Percentiles rank a stretch among this genome's conserved stretches.
These are phyloP conservation scores for Anthonomus grandis DNA, from an alignment of 1,140 invertebrate species.

Conservation along the genomic window DNA sequence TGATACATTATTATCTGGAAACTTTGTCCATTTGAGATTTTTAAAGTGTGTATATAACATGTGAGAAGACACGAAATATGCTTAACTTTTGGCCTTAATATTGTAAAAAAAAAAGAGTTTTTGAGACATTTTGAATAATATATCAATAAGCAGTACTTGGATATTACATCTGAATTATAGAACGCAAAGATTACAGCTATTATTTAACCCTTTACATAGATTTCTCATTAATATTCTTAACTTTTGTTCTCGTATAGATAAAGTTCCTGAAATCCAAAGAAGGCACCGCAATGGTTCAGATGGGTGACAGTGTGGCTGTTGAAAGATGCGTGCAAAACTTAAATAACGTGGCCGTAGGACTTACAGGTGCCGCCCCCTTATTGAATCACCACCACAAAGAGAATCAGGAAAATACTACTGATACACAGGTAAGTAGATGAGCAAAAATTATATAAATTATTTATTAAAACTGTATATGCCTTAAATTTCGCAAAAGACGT, in stretches of 20 bases:
- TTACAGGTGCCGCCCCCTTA: constrained; percentile 49
- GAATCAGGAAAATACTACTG: constrained; percentile 16
- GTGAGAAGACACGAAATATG: no score
- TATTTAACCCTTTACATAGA: no score
- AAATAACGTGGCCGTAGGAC: constrained; percentile 82
- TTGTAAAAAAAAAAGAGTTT: no score
- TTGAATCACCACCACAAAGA: constrained; percentile 34
- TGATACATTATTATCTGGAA: no score
- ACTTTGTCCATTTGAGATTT: no score
- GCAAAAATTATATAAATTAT: background rate
- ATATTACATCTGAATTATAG: no score
- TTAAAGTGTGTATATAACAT: no score
- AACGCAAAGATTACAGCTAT: no score
- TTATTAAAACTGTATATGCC: background rate
- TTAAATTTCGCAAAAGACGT: constrained; percentile 55
- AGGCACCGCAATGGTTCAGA: constrained; percentile 99
- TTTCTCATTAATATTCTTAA: no score
- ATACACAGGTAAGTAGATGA: constrained; percentile 5
- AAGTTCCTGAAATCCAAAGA: constrained; percentile 99
- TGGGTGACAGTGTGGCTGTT: constrained; percentile 93
- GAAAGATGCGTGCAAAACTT: constrained; percentile 92
- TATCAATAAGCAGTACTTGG: no score
- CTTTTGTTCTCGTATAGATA: constrained; percentile 70
- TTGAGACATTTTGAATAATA: no score
- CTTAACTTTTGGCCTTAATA: no score